Conservation (phyloP, 1,140 invertebrate species). For the Heliothis virescens region DNA sequence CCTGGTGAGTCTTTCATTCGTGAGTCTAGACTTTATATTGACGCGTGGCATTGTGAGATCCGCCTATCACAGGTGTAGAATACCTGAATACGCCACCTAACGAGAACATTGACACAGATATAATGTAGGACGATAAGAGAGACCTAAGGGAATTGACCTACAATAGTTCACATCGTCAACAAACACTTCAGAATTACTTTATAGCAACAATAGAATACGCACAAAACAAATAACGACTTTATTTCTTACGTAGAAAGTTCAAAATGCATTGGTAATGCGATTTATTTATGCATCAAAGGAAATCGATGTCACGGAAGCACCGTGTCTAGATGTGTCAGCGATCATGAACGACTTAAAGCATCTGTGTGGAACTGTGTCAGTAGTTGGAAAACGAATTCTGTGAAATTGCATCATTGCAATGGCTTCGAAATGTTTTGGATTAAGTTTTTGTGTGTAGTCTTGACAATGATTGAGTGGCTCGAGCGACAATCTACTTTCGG, state of each 20-base stretch:
- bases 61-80: not conserved
- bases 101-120: slow-evolving; percentile 40
- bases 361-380: slow-evolving; percentile 17
- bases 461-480: too few species aligned
- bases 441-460: not conserved
- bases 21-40: too few species aligned
- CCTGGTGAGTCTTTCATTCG: too few species aligned
- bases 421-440: not conserved
- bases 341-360: slow-evolving; percentile 18
- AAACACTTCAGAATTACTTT: slow-evolving; percentile 39
- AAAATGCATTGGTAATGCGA: slow-evolving; percentile 11
- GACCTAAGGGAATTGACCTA: slow-evolving; percentile 43
- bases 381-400: slow-evolving; percentile 36
- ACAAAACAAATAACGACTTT: slow-evolving; percentile 15
- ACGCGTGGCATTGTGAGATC: too few species aligned
- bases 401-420: not conserved
- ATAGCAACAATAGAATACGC: slow-evolving; percentile 14
- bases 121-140: slow-evolving; percentile 40
- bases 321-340: slow-evolving; percentile 32
- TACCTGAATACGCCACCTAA: slow-evolving; percentile 33
- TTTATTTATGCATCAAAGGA: slow-evolving; percentile 37
- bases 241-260: not conserved
- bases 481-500: too few species aligned
- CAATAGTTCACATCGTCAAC: slow-evolving; percentile 43
- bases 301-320: slow-evolving; percentile 42